Conservation (phyloP, 1,140 invertebrate genomes). For the Zeugodacus cucurbitae region DNA sequence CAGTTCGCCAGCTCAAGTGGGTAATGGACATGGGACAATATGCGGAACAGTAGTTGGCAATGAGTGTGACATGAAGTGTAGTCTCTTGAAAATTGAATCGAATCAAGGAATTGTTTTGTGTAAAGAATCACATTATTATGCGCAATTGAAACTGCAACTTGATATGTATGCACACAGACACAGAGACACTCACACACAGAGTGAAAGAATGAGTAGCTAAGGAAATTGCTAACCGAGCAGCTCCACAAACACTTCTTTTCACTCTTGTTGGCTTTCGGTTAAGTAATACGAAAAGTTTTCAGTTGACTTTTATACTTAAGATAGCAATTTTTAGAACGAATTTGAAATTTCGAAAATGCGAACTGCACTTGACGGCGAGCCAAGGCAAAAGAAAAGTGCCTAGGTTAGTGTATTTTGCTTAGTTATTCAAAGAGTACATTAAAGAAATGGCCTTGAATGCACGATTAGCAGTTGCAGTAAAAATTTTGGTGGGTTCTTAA, state of each 20-base stretch:
- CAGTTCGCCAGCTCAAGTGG: background rate
- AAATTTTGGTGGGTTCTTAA: background rate
- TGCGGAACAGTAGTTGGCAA: background rate
- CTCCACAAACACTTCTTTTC: background rate
- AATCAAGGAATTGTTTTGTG: slow-evolving; percentile 37
- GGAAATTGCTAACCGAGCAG: slow-evolving; percentile 26
- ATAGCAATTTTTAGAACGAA: background rate
- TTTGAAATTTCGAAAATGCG: background rate
- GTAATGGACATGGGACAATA: slow-evolving; percentile 34
- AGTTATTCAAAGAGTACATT: slow-evolving; percentile 4
- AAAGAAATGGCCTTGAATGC: background rate
- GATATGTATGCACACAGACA: background rate
- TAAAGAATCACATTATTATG: slow-evolving; percentile 39
- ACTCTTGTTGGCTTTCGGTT: background rate
- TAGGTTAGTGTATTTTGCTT: background rate
- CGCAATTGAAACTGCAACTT: slow-evolving; percentile 34
- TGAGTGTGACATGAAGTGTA: slow-evolving; percentile 30
- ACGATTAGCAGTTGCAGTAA: background rate
- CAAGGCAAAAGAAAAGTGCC: background rate
- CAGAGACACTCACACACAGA: background rate
- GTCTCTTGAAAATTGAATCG: slow-evolving; percentile 35
- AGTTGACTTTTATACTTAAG: slow-evolving; percentile 25
- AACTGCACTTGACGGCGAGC: background rate
- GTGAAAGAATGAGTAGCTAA: background rate
- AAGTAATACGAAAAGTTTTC: slow-evolving; percentile 29